Evolutionary conservation across 92 coral and sea anemone genomes (phyloP).

Genomic region (Isaurus tuberculatus): DNA sequence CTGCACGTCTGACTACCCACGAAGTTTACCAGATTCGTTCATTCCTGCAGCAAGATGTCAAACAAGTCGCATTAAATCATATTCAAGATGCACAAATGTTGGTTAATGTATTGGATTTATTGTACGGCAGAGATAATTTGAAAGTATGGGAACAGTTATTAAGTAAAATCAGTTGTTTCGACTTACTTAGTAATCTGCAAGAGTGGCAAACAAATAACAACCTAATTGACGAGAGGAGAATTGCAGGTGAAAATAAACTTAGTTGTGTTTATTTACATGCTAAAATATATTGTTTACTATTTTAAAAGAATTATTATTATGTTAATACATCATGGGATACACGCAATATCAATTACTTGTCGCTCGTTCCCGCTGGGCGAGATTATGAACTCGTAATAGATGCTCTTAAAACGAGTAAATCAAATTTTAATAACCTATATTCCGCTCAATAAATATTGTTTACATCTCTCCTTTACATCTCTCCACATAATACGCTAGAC

Average conservation of each 20-base stretch:
- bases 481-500: not conserved
- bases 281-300: not conserved
- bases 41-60: slow-evolving; percentile 65
- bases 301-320: not conserved
- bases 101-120: slow-evolving; percentile 66
- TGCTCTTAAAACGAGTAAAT: not conserved
- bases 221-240: slow-evolving; percentile 57
- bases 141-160: slow-evolving; percentile 74
- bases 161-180: slow-evolving; percentile 63
- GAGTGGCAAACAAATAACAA: slow-evolving; percentile 66
- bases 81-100: slow-evolving; percentile 71
- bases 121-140: slow-evolving; percentile 78
- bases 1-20: slow-evolving; percentile 55
- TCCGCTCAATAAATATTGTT: not conserved
- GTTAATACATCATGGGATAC: no score
- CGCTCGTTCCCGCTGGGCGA: not conserved
- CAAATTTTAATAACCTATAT: no score
- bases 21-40: slow-evolving; percentile 67
- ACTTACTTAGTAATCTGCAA: slow-evolving; percentile 64
- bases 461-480: no score
- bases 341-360: not conserved
- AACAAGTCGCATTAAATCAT: slow-evolving; percentile 61
- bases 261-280: not conserved
- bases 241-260: slow-evolving; percentile 63
- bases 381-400: not conserved